Evolutionary conservation across 2,113 vertebrate genomes (phyloP).

Genomic region (Aegotheles bennettii): DNA sequence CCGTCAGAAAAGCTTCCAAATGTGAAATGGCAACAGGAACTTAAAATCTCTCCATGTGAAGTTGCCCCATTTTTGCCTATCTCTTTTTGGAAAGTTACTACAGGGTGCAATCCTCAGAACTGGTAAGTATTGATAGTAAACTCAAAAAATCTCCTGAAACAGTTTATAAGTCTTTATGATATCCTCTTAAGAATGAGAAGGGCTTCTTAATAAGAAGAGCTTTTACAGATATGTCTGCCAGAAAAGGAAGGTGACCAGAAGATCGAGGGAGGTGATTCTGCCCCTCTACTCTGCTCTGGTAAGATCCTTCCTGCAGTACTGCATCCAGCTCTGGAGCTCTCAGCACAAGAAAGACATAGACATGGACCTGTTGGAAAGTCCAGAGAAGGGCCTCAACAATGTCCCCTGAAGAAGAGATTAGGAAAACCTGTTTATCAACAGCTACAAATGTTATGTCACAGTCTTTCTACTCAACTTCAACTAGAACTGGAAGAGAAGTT

Average conservation of each 20-base stretch:
- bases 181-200: no score
- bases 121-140: background rate
- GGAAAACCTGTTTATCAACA: background rate
- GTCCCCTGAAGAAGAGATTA: background rate
- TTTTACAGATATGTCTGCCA: no score
- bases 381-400: no score
- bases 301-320: no score
- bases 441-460: background rate
- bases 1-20: conserved; percentile 65
- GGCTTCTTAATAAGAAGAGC: no score
- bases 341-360: no score
- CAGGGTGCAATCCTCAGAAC: background rate
- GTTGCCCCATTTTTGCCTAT: background rate
- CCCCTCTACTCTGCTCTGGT: no score
- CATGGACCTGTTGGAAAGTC: no score
- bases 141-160: conserved; percentile 1
- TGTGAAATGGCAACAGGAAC: conserved; percentile 23
- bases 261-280: no score
- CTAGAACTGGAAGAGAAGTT: background rate
- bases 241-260: no score
- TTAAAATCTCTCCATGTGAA: conserved; percentile 15
- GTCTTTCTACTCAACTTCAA: background rate
- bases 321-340: no score
- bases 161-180: background rate
- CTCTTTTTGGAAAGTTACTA: background rate